Evolutionary conservation across 1,140 invertebrate species (phyloP).

Genomic region (Frieseomelitta varia): DNA sequence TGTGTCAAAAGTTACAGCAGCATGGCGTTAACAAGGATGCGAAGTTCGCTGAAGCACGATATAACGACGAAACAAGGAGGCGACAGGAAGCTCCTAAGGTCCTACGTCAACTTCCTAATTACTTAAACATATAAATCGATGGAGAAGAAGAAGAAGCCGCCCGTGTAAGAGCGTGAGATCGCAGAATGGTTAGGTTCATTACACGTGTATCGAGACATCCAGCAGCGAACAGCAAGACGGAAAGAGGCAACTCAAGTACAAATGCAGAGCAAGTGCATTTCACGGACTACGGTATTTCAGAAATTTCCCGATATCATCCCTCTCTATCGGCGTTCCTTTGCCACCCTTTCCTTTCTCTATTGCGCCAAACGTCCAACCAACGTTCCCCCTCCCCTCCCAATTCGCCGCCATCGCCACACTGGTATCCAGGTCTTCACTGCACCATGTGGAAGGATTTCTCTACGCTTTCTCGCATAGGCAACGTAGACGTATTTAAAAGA

Average conservation of each 20-base stretch:
- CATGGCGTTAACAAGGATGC: not conserved
- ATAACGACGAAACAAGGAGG: not conserved
- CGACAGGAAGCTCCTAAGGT: not conserved
- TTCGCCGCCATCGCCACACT: not conserved
- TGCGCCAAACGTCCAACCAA: constrained; percentile 20
- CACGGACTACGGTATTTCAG: constrained; percentile 65
- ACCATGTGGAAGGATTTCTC: constrained; percentile 39
- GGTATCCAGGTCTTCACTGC: not conserved
- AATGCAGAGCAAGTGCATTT: constrained; percentile 68
- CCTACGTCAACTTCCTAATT: not conserved
- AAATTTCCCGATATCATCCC: constrained; percentile 64
- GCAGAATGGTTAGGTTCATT: not conserved
- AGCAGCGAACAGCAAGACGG: constrained; percentile 13
- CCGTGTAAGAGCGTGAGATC: not conserved
- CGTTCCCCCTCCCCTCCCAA: too few species aligned
- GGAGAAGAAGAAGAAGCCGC: too few species aligned
- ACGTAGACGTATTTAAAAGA: constrained; percentile 28
- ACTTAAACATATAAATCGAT: constrained; percentile 4
- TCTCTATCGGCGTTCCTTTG: constrained; percentile 36
- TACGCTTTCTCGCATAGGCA: constrained; percentile 25
- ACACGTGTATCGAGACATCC: not conserved
- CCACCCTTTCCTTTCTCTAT: constrained; percentile 51
- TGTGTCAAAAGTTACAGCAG: not conserved
- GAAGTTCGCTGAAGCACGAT: not conserved
- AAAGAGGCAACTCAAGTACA: constrained; percentile 42